These are phyloP conservation scores for Notolepis coatsorum DNA, from an alignment of 2,797 vertebrate species.

Conservation along the genomic window DNA sequence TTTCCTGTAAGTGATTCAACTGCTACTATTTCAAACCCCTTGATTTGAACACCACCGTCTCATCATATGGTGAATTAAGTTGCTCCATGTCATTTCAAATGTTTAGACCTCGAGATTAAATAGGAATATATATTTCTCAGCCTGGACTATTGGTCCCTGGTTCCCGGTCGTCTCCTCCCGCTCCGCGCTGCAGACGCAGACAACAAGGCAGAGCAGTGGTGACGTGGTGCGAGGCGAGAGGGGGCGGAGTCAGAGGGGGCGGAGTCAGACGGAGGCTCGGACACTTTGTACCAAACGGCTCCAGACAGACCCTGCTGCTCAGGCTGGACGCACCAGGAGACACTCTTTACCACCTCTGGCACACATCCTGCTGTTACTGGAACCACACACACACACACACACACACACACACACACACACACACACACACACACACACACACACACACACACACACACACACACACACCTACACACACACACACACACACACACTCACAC, in stretches of 20 bases:
- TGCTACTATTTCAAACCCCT: too few relatives aligned
- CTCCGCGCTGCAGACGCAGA: constrained; percentile 14
- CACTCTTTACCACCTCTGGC: constrained; percentile 4
- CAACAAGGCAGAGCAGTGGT: constrained; percentile 39
- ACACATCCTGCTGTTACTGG: not conserved
- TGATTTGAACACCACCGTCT: too few relatives aligned
- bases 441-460: not conserved
- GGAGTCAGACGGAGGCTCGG: constrained; percentile 9
- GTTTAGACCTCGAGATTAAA: too few relatives aligned
- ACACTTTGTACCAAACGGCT: constrained; percentile 23
- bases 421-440: not conserved
- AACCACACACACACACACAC: not conserved
- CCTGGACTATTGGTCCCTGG: too few relatives aligned
- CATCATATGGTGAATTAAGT: too few relatives aligned
- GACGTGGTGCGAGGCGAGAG: constrained; percentile 22
- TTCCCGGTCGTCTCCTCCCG: too few relatives aligned
- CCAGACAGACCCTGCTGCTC: not conserved
- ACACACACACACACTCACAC: not conserved
- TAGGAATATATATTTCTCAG: too few relatives aligned
- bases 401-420: not conserved
- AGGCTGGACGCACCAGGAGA: not conserved
- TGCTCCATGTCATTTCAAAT: too few relatives aligned
- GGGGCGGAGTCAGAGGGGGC: not conserved
- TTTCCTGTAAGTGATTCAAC: too few relatives aligned
- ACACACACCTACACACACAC: not conserved